Evolutionary conservation across 1,140 invertebrate species (phyloP).

Genomic region (Apis cerana): DNA sequence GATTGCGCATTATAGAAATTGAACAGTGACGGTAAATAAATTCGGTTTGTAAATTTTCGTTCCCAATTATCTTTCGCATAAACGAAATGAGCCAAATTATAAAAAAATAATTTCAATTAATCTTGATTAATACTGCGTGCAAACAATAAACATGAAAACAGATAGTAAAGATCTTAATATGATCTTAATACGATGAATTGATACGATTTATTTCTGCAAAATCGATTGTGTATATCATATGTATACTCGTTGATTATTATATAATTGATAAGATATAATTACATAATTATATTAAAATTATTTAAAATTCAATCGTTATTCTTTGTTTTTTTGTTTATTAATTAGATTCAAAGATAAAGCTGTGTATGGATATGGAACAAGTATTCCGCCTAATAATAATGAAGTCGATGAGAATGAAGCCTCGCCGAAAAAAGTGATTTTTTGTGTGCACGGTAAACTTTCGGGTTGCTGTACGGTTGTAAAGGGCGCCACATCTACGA

Average conservation of each 20-base stretch:
- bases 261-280: too few relatives aligned
- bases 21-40: neutral
- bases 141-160: neutral
- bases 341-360: constrained; percentile 78
- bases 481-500: constrained; percentile 60
- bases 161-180: neutral
- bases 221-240: neutral
- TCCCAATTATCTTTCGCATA: neutral
- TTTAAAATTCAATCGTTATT: constrained; percentile 23
- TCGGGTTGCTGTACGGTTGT: constrained; percentile 81
- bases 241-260: neutral
- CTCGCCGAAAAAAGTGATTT: constrained; percentile 78
- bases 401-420: constrained; percentile 67
- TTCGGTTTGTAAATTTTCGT: neutral
- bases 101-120: neutral
- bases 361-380: constrained; percentile 78
- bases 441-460: constrained; percentile 82
- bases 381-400: constrained; percentile 75
- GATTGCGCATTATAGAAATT: neutral
- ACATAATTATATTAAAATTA: too few relatives aligned
- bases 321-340: constrained; percentile 21
- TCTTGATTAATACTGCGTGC: neutral
- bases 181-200: neutral
- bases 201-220: neutral
- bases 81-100: neutral